These are phyloP conservation scores for Candidula unifasciata DNA, from an alignment of 2,888 invertebrate genomes.

Conservation along the genomic window DNA sequence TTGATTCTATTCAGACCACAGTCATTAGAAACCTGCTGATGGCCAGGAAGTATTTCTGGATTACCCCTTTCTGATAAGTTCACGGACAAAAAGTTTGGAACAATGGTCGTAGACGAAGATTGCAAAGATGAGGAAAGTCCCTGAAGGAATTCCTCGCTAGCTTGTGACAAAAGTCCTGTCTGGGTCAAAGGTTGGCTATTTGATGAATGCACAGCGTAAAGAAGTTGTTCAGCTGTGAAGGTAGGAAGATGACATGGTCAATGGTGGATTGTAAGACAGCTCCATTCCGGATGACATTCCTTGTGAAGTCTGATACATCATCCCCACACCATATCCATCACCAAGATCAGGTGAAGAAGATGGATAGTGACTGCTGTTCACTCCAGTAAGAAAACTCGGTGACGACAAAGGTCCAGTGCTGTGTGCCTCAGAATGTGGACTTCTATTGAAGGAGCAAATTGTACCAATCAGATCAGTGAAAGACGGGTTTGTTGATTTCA, in stretches of 20 bases:
- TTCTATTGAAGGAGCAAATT: slow-evolving; percentile 26
- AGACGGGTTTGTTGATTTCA: slow-evolving; percentile 28
- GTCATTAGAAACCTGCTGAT: neutral
- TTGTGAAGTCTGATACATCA: slow-evolving; percentile 20
- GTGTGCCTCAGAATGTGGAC: slow-evolving; percentile 23
- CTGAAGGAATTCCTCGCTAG: slow-evolving; percentile 2
- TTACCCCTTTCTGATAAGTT: neutral
- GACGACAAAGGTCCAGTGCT: slow-evolving; percentile 28
- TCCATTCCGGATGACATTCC: neutral
- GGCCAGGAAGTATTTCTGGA: neutral
- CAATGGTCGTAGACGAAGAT: neutral
- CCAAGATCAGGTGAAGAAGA: neutral
- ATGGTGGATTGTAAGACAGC: neutral
- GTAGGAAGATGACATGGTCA: neutral
- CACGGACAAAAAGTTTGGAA: slow-evolving; percentile 16
- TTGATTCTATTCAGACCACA: neutral
- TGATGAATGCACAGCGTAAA: neutral
- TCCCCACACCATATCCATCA: neutral
- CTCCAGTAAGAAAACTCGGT: slow-evolving; percentile 14
- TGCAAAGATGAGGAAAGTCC: slow-evolving; percentile 19
- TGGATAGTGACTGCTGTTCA: neutral
- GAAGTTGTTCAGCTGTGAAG: slow-evolving; percentile 1
- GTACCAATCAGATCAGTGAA: slow-evolving; percentile 15
- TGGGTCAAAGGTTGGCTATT: neutral
- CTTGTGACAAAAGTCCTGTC: neutral